Evolutionary conservation across 2,888 invertebrate species (phyloP), one percentile per base, ranked within the genome.

Genomic region (Pseudococcus viburni): DNA sequence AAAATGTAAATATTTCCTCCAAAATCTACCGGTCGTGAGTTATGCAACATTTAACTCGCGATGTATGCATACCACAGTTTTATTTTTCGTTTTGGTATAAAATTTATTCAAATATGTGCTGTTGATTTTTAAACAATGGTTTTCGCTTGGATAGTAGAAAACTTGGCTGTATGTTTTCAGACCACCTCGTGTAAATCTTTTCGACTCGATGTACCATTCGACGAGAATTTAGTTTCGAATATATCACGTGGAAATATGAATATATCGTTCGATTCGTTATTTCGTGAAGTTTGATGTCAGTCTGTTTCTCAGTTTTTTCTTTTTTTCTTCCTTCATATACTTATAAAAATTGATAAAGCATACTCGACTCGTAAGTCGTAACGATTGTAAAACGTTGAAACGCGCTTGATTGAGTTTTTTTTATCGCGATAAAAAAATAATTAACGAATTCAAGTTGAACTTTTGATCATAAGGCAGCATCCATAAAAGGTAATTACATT

Each of bases 31-130:
- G 80, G 42, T 80, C 46, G 19, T 42, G 80, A 80, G 80, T 80
- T 80, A 80, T 80, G 80, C 80, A 80, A 80, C 80, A 80, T 80
- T 80, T 80, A 80, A 80, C 80, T 80, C 80, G 80, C 80, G n/a
- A 80, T 80, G n/a, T 80, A n/a, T n/a, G 80, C 17, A 39, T 26
- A 22, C 26, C 33, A 33, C n/a, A 3, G 26, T 73, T 73, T 73
- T 46, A 46, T 51, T 51, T 5, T 51, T 51, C 17, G 7, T 68
- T 68, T 68, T 22, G 68, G 26, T 19, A 26, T n/a, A 19, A 80
- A 80, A 46, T 80, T 80, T 80, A 80, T 80, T 80, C 80, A 80
- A 80, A 80, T 80, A 80, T 33, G 26, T 80, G 80, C 80, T 42
- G 80, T 80, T 80, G 80, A 80, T 80, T 80, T 42, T 80, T n/a